These are phyloP conservation scores for Coleophora flavipennella DNA, from an alignment of 2,888 invertebrate species.

Conservation along the genomic window DNA sequence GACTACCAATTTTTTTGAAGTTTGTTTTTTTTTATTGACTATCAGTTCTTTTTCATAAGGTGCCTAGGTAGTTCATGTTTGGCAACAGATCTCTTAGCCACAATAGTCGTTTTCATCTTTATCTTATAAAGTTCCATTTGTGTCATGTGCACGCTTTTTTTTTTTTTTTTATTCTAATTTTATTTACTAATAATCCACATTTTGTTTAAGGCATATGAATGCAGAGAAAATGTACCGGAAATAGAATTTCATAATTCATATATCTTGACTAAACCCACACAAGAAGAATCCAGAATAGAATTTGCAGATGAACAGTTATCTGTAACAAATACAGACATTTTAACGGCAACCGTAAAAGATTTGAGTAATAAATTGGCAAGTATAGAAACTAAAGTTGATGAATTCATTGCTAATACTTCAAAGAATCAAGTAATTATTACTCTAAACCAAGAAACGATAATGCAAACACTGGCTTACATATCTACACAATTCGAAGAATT, in stretches of 20 bases:
- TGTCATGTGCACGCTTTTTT: too few species aligned
- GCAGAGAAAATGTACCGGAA: slow-evolving; percentile 4
- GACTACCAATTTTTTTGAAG: too few species aligned
- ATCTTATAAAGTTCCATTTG: too few species aligned
- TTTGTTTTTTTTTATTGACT: too few species aligned
- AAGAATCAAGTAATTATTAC: slow-evolving; percentile 7
- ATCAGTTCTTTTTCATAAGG: too few species aligned
- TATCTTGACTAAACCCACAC: slow-evolving; percentile 5
- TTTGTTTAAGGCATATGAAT: slow-evolving; percentile 3
- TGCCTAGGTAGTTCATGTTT: too few species aligned
- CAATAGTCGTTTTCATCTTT: too few species aligned
- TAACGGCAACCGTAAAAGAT: slow-evolving; percentile 5
- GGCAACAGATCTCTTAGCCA: too few species aligned
- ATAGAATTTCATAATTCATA: slow-evolving; percentile 5
- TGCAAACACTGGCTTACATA: slow-evolving; percentile 5
- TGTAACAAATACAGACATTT: slow-evolving; percentile 4
- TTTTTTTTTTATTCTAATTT: too few species aligned
- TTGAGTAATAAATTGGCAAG: slow-evolving; percentile 5
- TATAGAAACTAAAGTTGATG: slow-evolving; percentile 5
- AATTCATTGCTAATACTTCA: slow-evolving; percentile 7
- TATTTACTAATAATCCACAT: neutral
- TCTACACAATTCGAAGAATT: slow-evolving; percentile 5
- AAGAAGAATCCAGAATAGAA: slow-evolving; percentile 5
- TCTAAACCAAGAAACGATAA: slow-evolving; percentile 6
- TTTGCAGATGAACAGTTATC: slow-evolving; percentile 5